phyloP scores from a whole-genome alignment of 2,113 vertebrate species.

The Bos indicus region DNA sequence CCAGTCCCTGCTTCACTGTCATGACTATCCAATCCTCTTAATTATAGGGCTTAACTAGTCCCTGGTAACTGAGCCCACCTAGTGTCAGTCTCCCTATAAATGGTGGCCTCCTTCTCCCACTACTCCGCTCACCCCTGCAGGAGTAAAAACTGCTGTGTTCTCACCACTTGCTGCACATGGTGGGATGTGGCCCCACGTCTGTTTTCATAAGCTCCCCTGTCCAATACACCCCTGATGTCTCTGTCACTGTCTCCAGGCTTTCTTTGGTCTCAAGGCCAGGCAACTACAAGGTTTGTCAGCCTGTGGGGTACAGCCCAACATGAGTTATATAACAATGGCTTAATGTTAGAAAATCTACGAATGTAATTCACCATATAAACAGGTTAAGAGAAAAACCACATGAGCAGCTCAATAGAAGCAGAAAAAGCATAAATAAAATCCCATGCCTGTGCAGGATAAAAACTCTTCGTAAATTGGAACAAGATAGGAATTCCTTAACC shows the following conservation, averaged over 20 bases:
- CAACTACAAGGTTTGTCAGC: neutral
- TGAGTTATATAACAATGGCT: neutral
- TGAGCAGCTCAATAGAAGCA: neutral
- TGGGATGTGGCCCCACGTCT: neutral
- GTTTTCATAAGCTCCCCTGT: neutral
- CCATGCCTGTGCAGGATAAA: neutral
- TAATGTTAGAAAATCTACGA: neutral
- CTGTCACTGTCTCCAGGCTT: neutral
- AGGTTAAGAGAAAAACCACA: neutral
- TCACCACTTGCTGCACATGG: neutral
- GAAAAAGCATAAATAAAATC: neutral
- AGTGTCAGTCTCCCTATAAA: neutral
- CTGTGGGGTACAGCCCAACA: neutral
- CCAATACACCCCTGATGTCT: neutral
- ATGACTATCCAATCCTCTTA: neutral
- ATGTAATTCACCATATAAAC: neutral
- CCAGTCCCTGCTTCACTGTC: neutral
- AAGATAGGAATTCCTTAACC: neutral
- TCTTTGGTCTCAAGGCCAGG: neutral
- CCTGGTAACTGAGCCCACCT: neutral
- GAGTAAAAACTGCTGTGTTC: neutral
- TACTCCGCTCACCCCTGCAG: neutral
- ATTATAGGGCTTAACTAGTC: neutral
- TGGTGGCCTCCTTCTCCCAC: neutral
- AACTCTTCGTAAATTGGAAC: neutral